A percentile compares a stretch with the other conserved stretches of the same genome.
Evolutionary conservation across 35 echinoderm and acorn worm species (phyloP).

Genomic region (Lytechinus variegatus): DNA sequence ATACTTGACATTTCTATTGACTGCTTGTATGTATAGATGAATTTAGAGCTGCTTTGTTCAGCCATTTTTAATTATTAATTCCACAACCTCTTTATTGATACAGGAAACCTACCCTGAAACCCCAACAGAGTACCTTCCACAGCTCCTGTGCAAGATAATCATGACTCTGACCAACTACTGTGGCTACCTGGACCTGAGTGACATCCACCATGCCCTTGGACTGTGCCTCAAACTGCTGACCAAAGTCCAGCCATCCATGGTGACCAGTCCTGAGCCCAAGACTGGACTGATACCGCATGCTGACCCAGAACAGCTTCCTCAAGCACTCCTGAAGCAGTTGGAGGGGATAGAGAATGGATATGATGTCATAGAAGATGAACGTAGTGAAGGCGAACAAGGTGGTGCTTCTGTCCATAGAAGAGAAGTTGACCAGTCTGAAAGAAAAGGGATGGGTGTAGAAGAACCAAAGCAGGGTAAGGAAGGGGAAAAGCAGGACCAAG

Average conservation of each 20-base stretch:
- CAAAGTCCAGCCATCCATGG: constrained; percentile 99
- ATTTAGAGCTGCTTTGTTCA: too few species aligned
- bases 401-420: not conserved
- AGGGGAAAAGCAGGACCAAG: not conserved
- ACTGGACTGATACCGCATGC: constrained; percentile 42
- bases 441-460: not conserved
- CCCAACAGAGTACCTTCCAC: constrained; percentile 91
- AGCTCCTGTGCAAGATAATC: constrained; percentile 90
- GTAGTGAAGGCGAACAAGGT: not conserved
- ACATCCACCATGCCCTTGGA: constrained; percentile 77
- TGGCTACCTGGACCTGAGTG: constrained; percentile 65
- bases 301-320: constrained; percentile 54
- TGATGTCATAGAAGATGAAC: constrained; percentile 38
- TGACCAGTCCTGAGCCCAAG: constrained; percentile 72
- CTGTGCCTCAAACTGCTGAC: constrained; percentile 94
- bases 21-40: too few species aligned
- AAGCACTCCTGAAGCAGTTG: constrained; percentile 58
- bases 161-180: constrained; percentile 94
- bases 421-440: not conserved
- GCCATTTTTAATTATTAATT: not conserved
- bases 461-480: not conserved
- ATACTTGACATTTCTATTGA: too few species aligned
- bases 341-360: constrained; percentile 85
- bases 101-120: constrained; percentile 95
- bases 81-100: not conserved